A percentile compares a stretch with the other conserved stretches of the same genome.
Conservation (phyloP, 2,113 vertebrate species). For the Gopherus evgoodei region DNA sequence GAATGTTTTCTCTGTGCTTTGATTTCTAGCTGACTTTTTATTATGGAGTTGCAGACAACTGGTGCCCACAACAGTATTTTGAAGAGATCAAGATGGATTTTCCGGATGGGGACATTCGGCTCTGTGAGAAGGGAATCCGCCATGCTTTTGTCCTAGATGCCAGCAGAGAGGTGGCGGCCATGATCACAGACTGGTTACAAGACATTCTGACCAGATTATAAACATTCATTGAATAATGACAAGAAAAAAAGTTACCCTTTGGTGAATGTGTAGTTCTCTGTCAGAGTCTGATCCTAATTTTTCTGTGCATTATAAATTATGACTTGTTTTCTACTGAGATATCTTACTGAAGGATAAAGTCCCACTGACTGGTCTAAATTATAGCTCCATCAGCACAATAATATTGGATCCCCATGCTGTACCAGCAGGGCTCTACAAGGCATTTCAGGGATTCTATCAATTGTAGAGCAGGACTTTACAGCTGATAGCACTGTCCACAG, state of each 20-base stretch:
- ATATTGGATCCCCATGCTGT: slow-evolving; percentile 1
- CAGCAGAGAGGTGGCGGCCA: slow-evolving; percentile 84
- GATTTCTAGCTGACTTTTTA: slow-evolving; percentile 92
- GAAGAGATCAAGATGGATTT: slow-evolving; percentile 92
- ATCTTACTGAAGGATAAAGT: slow-evolving; percentile 26
- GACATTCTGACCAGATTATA: slow-evolving; percentile 78
- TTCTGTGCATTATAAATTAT: slow-evolving; percentile 21
- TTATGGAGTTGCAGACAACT: slow-evolving; percentile 88
- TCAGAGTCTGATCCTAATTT: slow-evolving; percentile 8
- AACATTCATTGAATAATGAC: slow-evolving; percentile 2
- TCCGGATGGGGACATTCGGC: slow-evolving; percentile 87
- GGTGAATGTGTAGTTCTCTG: slow-evolving; percentile 37
- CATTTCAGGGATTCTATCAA: neutral
- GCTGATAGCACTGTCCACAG: neutral
- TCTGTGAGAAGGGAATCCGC: slow-evolving; percentile 88
- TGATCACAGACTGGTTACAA: slow-evolving; percentile 87
- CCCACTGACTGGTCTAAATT: slow-evolving; percentile 60
- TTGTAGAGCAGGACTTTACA: neutral
- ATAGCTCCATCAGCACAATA: slow-evolving; percentile 42
- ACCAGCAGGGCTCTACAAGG: neutral
- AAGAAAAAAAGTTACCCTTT: slow-evolving; percentile 32
- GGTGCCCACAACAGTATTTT: slow-evolving; percentile 92
- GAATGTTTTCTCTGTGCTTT: slow-evolving; percentile 36
- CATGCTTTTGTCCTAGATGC: slow-evolving; percentile 89
- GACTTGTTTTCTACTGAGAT: slow-evolving; percentile 53